Evolutionary conservation across 2,797 vertebrate genomes (phyloP), one percentile per base, ranked within the genome.

Genomic region (Aselliscus stoliczkanus): DNA sequence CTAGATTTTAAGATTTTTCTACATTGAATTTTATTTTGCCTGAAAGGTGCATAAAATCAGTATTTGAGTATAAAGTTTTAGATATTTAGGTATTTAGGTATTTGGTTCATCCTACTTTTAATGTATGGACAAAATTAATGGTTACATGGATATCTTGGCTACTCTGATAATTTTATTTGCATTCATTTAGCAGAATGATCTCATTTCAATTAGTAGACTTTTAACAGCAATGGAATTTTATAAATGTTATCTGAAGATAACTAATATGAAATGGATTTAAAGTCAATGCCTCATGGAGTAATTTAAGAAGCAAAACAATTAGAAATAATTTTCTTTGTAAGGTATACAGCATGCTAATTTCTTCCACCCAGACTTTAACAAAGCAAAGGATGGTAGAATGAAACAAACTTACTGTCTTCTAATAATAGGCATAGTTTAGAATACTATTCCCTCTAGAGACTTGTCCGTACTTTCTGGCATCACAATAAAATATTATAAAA

Each of bases 301-400:
- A 83, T 91, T 83, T 88, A 20, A 92, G 65, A 88, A 90, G 39
- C 37, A 92, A 96, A 92, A 94, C 88, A 94, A 96, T 95, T 94
- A 95, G 70, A 92, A 91, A 86, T 84, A 84, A 82, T 94, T 96
- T 93, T 87, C 81, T 87, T 88, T 83, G 60, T 93, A 90, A 94
- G 21, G 12, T 84, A 1, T 42, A 54, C 84, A 47, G 42, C 70
- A 34, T 88, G 77, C 62, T 97, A 84, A 97, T 93, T 93, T 90
- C 76, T 83, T 93, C 84, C 75, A 88, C 65, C 93, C 88, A 95
- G 54, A 52, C 27, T 93, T 89, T 83, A 81, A 90, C 94, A 95
- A 96, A 96, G 69, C 80, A 90, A 93, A 88, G 79, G n/a, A 54
- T 95, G 37, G 67, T 93, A 54, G 56, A 64, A 94, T 52, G 84